phyloP scores from a whole-genome alignment of 2,888 invertebrate genomes.

The Coecobrya sp. region DNA sequence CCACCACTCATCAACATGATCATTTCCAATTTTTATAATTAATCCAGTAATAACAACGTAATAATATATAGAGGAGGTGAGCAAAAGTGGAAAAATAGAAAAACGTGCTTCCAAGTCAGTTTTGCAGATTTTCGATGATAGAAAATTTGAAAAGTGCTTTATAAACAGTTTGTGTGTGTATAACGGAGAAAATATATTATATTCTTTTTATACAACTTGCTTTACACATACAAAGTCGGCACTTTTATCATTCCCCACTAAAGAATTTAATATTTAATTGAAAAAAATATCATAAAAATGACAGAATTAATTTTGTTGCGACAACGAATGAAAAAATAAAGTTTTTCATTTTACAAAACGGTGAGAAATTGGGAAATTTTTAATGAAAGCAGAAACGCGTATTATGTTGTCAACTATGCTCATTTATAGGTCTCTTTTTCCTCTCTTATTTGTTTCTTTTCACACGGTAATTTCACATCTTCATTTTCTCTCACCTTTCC shows the following conservation, averaged over 20 bases:
- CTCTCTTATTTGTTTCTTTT: constrained; percentile 17
- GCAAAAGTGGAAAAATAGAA: constrained; percentile 53
- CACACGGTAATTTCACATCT: constrained; percentile 32
- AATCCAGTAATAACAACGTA: constrained; percentile 75
- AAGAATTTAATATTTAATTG: constrained; percentile 61
- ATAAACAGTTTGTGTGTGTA: neutral
- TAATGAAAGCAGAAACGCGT: constrained; percentile 5
- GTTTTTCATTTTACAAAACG: neutral
- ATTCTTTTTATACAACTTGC: neutral
- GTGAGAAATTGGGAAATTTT: constrained; percentile 48
- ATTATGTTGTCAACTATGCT: neutral
- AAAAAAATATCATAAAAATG: constrained; percentile 57
- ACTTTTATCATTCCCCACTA: neutral
- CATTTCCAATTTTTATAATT: constrained; percentile 78
- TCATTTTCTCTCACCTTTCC: constrained; percentile 48
- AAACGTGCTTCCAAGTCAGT: constrained; percentile 69
- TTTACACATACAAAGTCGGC: neutral
- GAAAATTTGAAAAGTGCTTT: constrained; percentile 55
- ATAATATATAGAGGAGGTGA: constrained; percentile 63
- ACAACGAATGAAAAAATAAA: constrained; percentile 40
- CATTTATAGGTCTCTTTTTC: neutral
- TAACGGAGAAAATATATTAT: neutral
- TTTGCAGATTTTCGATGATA: constrained; percentile 67
- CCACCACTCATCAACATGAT: constrained; percentile 52
- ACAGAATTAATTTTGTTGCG: constrained; percentile 37